Evolutionary conservation across 2,113 vertebrate genomes (phyloP), one percentile per base, ranked within the genome.

Genomic region (Dinomys branickii): DNA sequence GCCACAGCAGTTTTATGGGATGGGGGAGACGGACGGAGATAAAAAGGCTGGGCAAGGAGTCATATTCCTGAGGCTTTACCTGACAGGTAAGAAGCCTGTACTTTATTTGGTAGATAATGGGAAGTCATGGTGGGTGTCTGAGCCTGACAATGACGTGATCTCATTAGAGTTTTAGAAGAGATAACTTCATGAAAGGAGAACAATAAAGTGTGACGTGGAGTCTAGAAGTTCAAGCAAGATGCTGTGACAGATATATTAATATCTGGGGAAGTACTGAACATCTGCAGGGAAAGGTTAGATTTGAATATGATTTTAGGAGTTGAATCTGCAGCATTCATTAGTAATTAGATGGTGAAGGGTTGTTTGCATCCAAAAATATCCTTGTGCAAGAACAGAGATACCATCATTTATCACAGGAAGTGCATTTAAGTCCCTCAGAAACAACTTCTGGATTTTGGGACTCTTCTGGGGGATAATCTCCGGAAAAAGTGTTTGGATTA

Each of bases 101-200:
- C 52, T 95, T 85, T 41, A 28, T 56, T 92, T 41, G 7, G 59
- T 54, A 41, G 59, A 44, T 92, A 35, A 71, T 88, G 86, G 69
- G 67, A 92, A 65, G 56, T 28, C 52, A n/a, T 7, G 6, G 19
- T 56, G 63, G 44, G 24, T 83, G 3, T 67, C 22, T 77, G 88
- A 92, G 28, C 20, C 58, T 80, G 71, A 63, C 71, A 12, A 33
- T n/a, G 94, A 30, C 24, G 12, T n/a, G 61, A 69, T 58, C 58
- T 58, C 78, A 41, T 96, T 92, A 90, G 78, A 59, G 65, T 22
- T 90, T 91, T 56, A 78, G 61, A 90, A 90, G 84, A 61, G 67
- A 87, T 0, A 65, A 75, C 20, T 88, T 65, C 38, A 16, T 52
- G 71, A 80, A 81, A 88, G 78, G 67, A 82, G 81, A 82, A 14